Evolutionary conservation across 53 echinoderm and acorn worm species (phyloP), one percentile per base, ranked within the genome.

Genomic region (Paelopatides confundens): DNA sequence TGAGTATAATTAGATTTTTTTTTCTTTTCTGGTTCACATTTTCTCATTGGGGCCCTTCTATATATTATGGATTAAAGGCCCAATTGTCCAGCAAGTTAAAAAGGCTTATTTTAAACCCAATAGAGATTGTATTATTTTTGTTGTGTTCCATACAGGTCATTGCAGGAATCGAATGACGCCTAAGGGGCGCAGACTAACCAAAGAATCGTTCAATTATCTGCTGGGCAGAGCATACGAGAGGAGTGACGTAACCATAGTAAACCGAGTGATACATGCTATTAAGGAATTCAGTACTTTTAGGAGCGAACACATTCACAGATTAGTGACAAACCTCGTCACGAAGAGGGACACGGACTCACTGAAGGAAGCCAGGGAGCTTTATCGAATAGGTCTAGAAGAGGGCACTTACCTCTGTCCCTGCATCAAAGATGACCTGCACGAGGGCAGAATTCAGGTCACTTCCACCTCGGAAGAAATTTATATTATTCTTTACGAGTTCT

Each of bases 391-490:
- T 74, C 29, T 74, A 35, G 27, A 46, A 14, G 74, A 74, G 46
- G 26, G 40, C 3, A 26, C 46, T 10, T 74, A 74, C 24, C 24
- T 74, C 27, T 14, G 3, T 27, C 74, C 23, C 27, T 15, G 23
- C 17, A 40, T 74, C 40, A 74, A 40, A 21, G 74, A 74, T 26
- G 46, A 46, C 21, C 26, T 74, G 5, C 74, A 74, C 10, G 74
- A 74, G 35, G 74, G 74, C 13, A 74, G 46, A 23, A 46, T 74
- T 74, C 74, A 74, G 39, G 74, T 40, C 46, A 17, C 17, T 29
- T 40, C 3, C 27, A 46, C 24, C 39, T 18, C 26, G 17, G 26
- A 40, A 11, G 74, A 74, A 35, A 74, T 74, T 27, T 40, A 46
- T 17, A 5, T 74, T 2, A 40, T 74, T 18, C 23, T 74, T 5